Evolutionary conservation across 2,113 vertebrate genomes (phyloP).

Genomic region (Calidris pugnax): DNA sequence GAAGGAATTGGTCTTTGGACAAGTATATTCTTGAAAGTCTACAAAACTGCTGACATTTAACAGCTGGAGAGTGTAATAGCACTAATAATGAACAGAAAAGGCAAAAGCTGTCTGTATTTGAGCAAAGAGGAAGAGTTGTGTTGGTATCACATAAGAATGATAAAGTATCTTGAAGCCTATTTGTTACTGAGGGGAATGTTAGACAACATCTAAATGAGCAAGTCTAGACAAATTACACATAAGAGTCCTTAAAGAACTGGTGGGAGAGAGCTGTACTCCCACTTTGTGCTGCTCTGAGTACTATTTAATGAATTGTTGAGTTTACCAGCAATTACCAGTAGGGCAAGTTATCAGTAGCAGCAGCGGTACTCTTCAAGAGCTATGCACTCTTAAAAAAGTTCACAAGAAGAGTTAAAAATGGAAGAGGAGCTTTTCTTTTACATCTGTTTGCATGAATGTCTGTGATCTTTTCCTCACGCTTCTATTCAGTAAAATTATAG

Average conservation of each 20-base stretch:
- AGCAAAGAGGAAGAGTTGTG: background rate
- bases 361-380: background rate
- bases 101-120: background rate
- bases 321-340: background rate
- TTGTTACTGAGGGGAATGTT: background rate
- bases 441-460: background rate
- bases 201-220: constrained; percentile 14
- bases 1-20: background rate
- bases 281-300: background rate
- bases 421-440: background rate
- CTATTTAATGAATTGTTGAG: background rate
- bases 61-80: background rate
- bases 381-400: background rate
- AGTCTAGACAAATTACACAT: background rate
- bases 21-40: background rate
- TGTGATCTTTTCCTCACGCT: background rate
- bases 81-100: background rate
- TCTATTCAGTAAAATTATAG: background rate
- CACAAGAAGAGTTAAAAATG: background rate
- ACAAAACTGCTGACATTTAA: background rate
- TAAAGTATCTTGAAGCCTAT: background rate
- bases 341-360: background rate
- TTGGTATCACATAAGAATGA: background rate
- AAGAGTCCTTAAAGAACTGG: background rate
- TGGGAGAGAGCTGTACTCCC: background rate